A percentile compares a stretch with the other conserved stretches of the same genome.
phyloP scores from a whole-genome alignment of 1,140 invertebrate genomes.

The Drosophila parabipectinata region DNA sequence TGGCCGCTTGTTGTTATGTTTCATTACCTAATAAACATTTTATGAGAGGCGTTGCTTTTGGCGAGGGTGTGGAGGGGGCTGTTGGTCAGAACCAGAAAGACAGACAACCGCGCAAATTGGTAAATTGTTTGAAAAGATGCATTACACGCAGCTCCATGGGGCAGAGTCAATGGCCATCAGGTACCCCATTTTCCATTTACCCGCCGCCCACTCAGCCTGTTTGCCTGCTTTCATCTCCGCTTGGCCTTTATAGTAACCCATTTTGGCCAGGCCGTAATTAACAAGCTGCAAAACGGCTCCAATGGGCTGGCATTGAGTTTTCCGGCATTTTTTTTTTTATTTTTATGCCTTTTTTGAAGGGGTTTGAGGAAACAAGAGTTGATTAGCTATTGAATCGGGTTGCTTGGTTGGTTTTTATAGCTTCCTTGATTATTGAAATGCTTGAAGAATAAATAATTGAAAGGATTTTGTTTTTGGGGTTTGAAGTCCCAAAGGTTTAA shows the following conservation, averaged over 20 bases:
- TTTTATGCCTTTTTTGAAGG: conserved; percentile 7
- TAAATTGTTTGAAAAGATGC: conserved; percentile 80
- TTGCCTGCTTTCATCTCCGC: conserved; percentile 1
- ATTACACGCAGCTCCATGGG: conserved; percentile 42
- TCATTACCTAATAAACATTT: conserved; percentile 80
- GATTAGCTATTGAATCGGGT: not conserved
- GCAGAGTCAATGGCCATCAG: conserved; percentile 27
- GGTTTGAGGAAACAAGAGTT: not conserved
- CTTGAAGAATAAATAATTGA: not conserved
- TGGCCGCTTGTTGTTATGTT: conserved; percentile 70
- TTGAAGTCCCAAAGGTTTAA: too few relatives aligned
- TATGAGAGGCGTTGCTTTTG: conserved; percentile 38
- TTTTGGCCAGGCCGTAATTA: conserved; percentile 56
- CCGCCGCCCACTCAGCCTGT: not conserved
- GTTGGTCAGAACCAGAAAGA: conserved; percentile 47
- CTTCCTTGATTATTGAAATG: not conserved
- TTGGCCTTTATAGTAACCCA: conserved; percentile 22
- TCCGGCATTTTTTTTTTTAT: conserved; percentile 14
- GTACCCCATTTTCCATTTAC: conserved; percentile 4
- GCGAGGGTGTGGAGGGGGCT: not conserved
- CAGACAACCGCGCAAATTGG: conserved; percentile 60
- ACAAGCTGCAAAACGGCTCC: conserved; percentile 62
- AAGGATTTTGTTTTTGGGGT: not conserved
- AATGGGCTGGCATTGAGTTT: conserved; percentile 61
- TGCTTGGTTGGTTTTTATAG: not conserved